Percentiles rank a stretch among this genome's conserved stretches.
Evolutionary conservation across 2,797 vertebrate genomes (phyloP).

Genomic region (Poeciliopsis presidionis): DNA sequence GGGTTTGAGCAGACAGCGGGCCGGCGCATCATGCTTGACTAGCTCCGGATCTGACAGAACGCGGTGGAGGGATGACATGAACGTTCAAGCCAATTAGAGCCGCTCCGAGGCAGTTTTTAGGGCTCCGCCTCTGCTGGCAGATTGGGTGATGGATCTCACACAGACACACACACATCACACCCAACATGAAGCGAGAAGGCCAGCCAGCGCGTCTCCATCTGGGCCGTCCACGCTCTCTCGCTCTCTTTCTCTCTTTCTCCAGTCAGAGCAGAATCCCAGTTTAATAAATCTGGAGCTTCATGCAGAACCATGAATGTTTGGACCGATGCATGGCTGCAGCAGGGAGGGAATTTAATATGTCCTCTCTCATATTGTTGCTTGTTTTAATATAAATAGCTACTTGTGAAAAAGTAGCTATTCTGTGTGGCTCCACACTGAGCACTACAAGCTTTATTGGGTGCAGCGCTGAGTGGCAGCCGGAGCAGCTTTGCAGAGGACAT

Average conservation of each 20-base stretch:
- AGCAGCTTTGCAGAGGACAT: constrained; percentile 64
- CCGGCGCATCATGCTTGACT: constrained; percentile 59
- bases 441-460: constrained; percentile 68
- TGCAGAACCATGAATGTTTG: constrained; percentile 26
- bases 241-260: constrained; percentile 9
- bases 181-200: constrained; percentile 62
- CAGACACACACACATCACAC: constrained; percentile 57
- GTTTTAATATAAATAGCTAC: constrained; percentile 81
- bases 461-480: constrained; percentile 71
- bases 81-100: constrained; percentile 73
- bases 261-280: constrained; percentile 49
- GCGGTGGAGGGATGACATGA: constrained; percentile 47
- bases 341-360: constrained; percentile 73
- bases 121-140: constrained; percentile 67
- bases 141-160: constrained; percentile 64
- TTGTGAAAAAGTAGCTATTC: constrained; percentile 49
- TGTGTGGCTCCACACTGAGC: constrained; percentile 42
- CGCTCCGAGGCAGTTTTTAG: constrained; percentile 62
- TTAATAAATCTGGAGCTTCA: constrained; percentile 63
- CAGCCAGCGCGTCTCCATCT: constrained; percentile 66
- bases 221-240: constrained; percentile 43
- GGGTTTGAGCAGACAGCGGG: constrained; percentile 36
- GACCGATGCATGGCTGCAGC: background rate
- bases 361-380: constrained; percentile 71
- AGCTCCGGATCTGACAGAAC: constrained; percentile 56